A percentile compares a stretch with the other conserved stretches of the same genome.
Evolutionary conservation across 2,888 invertebrate genomes (phyloP).

Genomic region (Coenonympha glycerion): DNA sequence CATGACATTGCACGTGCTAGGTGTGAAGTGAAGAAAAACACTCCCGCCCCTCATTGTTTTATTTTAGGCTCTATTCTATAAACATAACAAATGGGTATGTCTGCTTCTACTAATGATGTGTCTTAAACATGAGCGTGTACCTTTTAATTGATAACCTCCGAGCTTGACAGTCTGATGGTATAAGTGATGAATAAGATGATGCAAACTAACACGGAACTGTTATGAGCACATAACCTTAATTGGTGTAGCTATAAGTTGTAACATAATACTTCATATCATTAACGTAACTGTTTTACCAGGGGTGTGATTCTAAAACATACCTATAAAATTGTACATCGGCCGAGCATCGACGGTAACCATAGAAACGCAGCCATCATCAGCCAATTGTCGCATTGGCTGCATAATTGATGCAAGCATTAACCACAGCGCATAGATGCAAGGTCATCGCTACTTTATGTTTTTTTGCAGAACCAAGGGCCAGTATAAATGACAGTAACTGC

Average conservation of each 20-base stretch:
- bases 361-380: too few species aligned
- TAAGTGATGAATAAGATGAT: conserved; percentile 8
- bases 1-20: conserved; percentile 66
- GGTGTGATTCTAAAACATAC: too few species aligned
- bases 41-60: conserved; percentile 54
- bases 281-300: background rate
- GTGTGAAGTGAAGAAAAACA: conserved; percentile 63
- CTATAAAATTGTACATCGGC: too few species aligned
- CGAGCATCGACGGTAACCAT: too few species aligned
- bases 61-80: conserved; percentile 54
- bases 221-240: background rate
- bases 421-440: too few species aligned
- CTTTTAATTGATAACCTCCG: conserved; percentile 3
- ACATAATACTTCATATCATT: background rate
- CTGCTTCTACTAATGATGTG: conserved; percentile 27
- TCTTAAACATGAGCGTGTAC: conserved; percentile 20
- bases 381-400: too few species aligned
- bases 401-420: too few species aligned
- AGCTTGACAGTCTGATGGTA: conserved; percentile 1
- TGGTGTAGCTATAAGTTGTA: background rate
- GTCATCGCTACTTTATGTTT: too few species aligned
- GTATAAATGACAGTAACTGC: too few species aligned
- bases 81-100: conserved; percentile 40
- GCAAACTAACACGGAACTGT: background rate
- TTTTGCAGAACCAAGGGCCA: too few species aligned